Base-by-base conservation (phyloP, 2,888 invertebrate species). In the Nemapogon koenigi region DNA sequence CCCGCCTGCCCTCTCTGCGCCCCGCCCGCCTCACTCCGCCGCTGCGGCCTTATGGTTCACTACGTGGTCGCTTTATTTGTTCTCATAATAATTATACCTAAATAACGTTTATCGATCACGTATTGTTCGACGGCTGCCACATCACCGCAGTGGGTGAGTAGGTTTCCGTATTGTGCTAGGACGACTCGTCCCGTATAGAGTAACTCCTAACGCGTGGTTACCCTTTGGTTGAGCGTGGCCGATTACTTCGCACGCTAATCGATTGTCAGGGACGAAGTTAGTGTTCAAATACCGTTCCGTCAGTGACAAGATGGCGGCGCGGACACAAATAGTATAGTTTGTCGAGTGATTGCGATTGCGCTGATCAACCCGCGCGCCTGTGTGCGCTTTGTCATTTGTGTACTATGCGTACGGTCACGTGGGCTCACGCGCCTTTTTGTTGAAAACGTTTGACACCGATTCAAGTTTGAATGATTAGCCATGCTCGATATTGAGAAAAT, bases 231-330 rank as follows among this genome's bases (percentile, higher is more conserved):
- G n/a, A n/a, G n/a, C n/a, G n/a, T n/a, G n/a, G n/a, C n/a, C n/a
- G n/a, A n/a, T n/a, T n/a, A n/a, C n/a, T n/a, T n/a, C n/a, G n/a
- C 15, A 16, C 17, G 16, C 11, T 31, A 16, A 31, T 31, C 15
- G 16, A 8, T 31, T 16, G 31, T 14, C 31, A 31, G 16, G 31
- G 15, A 31, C 16, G 31, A 16, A 14, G 6, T 7, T 16, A 16
- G 4, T 16, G n/a, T 28, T 4, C 11, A 15, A 16, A n/a, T 31
- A 15, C 17, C 31, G 17, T 33, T 33, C 67, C 60, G 59, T 68
- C 64, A 68, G 59, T 61, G 52, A 69, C 72, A 75, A 73, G 67
- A 73, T 73, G 72, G 72, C 72, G 66, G 70, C 58, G 18, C 3
- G 57, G 50, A 57, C 56, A 57, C 59, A 67, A 69, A 65, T 67